phyloP scores from a whole-genome alignment of 2,888 invertebrate species.

The Agrotis puta region DNA sequence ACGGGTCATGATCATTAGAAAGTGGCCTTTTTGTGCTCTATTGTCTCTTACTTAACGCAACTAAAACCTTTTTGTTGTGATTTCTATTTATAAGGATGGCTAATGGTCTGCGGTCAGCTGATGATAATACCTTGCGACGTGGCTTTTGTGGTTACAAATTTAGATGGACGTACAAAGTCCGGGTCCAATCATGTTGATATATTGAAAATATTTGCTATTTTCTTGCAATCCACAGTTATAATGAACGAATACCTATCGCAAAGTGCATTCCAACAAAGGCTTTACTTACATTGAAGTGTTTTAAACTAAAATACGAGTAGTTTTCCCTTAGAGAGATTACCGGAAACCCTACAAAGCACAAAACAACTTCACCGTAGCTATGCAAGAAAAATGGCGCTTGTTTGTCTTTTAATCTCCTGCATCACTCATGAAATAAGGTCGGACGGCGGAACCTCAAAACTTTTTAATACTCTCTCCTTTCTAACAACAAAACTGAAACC shows the following conservation, averaged over 20 bases:
- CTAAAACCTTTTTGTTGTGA: constrained; percentile 40
- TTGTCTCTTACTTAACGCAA: constrained; percentile 63
- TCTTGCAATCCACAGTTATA: neutral
- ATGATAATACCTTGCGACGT: constrained; percentile 27
- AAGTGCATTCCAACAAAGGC: neutral
- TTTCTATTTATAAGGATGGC: constrained; percentile 51
- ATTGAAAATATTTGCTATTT: neutral
- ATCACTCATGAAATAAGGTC: constrained; percentile 14
- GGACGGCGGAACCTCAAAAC: constrained; percentile 9
- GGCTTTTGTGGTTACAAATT: constrained; percentile 22
- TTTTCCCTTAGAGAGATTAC: constrained; percentile 9
- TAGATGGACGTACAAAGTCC: neutral
- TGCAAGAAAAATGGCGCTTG: constrained; percentile 18
- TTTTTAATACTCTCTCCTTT: constrained; percentile 31
- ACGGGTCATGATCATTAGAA: constrained; percentile 77
- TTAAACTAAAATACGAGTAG: constrained; percentile 25
- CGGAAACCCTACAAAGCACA: constrained; percentile 7
- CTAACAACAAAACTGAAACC: constrained; percentile 18
- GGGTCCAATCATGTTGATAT: neutral
- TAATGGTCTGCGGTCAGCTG: constrained; percentile 38
- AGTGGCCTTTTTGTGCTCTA: constrained; percentile 69
- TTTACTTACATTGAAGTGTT: neutral
- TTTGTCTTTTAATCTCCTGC: constrained; percentile 17
- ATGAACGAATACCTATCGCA: neutral
- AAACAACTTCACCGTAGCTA: neutral